Evolutionary conservation across 2,888 invertebrate species (phyloP).

Genomic region (Tanytarsus gracilentus): DNA sequence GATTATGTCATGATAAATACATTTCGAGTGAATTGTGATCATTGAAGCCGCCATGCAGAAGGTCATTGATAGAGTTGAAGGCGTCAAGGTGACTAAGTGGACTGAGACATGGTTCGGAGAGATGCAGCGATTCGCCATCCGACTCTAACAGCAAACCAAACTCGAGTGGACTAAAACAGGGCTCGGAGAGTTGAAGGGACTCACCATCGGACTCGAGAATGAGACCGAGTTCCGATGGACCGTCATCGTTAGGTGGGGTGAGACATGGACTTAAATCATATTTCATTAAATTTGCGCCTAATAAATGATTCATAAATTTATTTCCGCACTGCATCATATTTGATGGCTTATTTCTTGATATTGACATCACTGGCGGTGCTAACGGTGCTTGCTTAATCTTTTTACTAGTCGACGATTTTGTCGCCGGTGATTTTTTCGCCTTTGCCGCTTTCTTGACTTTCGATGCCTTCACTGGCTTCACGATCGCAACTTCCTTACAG

Average conservation of each 20-base stretch:
- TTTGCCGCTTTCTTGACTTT: conserved; percentile 5
- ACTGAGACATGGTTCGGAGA: conserved; percentile 39
- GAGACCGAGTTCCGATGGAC: conserved; percentile 33
- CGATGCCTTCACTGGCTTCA: conserved; percentile 19
- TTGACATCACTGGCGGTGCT: conserved; percentile 6
- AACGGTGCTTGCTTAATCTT: neutral
- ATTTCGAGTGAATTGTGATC: conserved; percentile 38
- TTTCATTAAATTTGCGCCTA: conserved; percentile 21
- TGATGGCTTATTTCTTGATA: neutral
- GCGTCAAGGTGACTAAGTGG: conserved; percentile 32
- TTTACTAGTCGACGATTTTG: conserved; percentile 6
- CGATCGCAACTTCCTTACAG: conserved; percentile 20
- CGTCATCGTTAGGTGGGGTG: conserved; percentile 24
- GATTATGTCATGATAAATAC: conserved; percentile 39
- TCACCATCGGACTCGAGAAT: conserved; percentile 38
- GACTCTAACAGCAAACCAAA: conserved; percentile 47
- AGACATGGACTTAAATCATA: conserved; percentile 24
- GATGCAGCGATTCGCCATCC: conserved; percentile 50
- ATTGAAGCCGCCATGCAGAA: conserved; percentile 38
- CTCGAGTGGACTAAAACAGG: conserved; percentile 24
- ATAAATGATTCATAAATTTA: conserved; percentile 20
- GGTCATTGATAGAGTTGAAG: conserved; percentile 40
- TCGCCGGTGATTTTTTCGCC: conserved; percentile 20
- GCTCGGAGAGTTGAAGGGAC: conserved; percentile 37
- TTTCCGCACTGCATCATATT: neutral